These are phyloP conservation scores for Microcebus jonahi DNA, from an alignment of 2,113 vertebrate genomes.

Conservation along the genomic window DNA sequence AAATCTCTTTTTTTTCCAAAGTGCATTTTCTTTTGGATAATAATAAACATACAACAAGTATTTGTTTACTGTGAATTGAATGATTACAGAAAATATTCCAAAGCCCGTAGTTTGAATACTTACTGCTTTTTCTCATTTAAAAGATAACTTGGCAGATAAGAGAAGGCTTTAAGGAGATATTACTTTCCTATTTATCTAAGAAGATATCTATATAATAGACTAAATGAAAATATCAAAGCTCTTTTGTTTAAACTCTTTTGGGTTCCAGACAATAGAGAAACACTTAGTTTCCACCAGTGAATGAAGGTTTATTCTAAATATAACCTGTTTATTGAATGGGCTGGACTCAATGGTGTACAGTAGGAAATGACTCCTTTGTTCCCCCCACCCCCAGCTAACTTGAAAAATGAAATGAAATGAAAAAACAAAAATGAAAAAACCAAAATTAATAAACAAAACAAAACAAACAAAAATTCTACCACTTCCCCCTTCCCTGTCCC, in stretches of 20 bases:
- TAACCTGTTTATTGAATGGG: background rate
- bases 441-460: too few relatives aligned
- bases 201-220: background rate
- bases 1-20: background rate
- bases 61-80: background rate
- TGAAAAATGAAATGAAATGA: background rate
- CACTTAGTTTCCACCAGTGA: background rate
- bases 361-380: background rate
- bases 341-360: background rate
- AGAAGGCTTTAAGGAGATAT: background rate
- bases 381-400: accelerated
- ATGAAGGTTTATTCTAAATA: background rate
- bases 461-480: background rate
- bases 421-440: too few relatives aligned
- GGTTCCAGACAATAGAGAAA: background rate
- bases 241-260: background rate
- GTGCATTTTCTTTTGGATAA: background rate
- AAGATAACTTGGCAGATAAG: background rate
- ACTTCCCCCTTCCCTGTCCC: accelerated
- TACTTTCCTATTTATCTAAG: background rate
- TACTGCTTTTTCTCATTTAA: background rate
- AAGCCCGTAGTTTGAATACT: background rate
- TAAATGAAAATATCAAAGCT: background rate
- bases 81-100: background rate
- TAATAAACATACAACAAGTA: background rate